phyloP scores from a whole-genome alignment of 2,797 vertebrate genomes.

The Gambusia yucatana region DNA sequence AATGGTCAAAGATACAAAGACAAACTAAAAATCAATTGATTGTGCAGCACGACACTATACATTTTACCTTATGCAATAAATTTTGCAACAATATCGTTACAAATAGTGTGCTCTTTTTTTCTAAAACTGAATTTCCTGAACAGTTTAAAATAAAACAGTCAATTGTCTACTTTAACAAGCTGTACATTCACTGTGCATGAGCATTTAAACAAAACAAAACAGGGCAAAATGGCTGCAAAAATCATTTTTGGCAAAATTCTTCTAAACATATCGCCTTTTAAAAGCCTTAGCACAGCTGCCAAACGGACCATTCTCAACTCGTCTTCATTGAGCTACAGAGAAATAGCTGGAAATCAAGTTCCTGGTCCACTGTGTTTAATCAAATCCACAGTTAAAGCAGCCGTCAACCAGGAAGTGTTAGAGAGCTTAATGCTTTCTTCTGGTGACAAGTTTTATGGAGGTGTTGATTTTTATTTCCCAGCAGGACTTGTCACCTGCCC shows the following conservation, averaged over 20 bases:
- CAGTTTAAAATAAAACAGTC: background rate
- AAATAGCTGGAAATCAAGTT: background rate
- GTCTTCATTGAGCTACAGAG: background rate
- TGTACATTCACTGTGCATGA: background rate
- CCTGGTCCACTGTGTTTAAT: background rate
- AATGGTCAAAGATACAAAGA: background rate
- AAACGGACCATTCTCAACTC: background rate
- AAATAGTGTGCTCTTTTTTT: background rate
- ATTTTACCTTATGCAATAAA: background rate
- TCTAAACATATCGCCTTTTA: background rate
- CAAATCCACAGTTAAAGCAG: background rate
- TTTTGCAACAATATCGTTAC: background rate
- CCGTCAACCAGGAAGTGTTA: background rate
- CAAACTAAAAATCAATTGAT: too few relatives aligned
- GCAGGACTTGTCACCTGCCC: background rate
- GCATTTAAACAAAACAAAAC: background rate
- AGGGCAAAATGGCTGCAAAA: background rate
- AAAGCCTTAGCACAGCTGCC: background rate
- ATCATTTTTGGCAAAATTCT: too few relatives aligned
- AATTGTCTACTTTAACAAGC: background rate
- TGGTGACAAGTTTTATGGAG: background rate
- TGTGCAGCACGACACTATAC: too few relatives aligned
- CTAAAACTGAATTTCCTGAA: background rate
- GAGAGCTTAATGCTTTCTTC: background rate
- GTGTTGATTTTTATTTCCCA: background rate